phyloP scores from a whole-genome alignment of 1,140 invertebrate genomes.

The Apis cerana region DNA sequence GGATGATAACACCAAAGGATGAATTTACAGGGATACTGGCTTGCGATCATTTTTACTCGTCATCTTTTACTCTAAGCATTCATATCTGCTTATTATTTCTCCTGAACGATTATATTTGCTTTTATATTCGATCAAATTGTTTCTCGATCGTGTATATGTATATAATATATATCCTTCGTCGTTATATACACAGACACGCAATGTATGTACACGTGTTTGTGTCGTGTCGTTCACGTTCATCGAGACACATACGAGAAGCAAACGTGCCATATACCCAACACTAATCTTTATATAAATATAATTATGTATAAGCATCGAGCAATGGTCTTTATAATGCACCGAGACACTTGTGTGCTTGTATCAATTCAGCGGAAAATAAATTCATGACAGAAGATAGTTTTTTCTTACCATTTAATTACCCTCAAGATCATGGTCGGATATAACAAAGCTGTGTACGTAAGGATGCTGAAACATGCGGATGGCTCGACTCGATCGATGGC shows the following conservation, averaged over 20 bases:
- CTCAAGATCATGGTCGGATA: slow-evolving; percentile 41
- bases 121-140: neutral
- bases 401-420: slow-evolving; percentile 61
- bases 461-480: too few relatives aligned
- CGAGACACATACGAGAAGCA: slow-evolving; percentile 28
- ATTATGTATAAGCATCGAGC: slow-evolving; percentile 56
- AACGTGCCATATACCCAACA: slow-evolving; percentile 48
- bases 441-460: neutral
- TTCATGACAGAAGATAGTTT: slow-evolving; percentile 64
- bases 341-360: slow-evolving; percentile 64
- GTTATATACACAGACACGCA: slow-evolving; percentile 1
- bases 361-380: slow-evolving; percentile 71
- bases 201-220: neutral
- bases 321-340: slow-evolving; percentile 61
- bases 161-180: neutral
- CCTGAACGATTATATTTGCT: too few relatives aligned
- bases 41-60: slow-evolving; percentile 38
- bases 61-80: neutral
- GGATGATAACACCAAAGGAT: slow-evolving; percentile 4
- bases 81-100: neutral
- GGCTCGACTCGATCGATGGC: too few relatives aligned
- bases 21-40: slow-evolving; percentile 48
- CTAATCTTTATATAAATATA: slow-evolving; percentile 59
- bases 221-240: slow-evolving; percentile 28
- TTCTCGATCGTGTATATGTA: neutral